Percentiles rank a stretch among this genome's conserved stretches.
phyloP scores from a whole-genome alignment of 2,113 vertebrate species.

The Cettia cetti region DNA sequence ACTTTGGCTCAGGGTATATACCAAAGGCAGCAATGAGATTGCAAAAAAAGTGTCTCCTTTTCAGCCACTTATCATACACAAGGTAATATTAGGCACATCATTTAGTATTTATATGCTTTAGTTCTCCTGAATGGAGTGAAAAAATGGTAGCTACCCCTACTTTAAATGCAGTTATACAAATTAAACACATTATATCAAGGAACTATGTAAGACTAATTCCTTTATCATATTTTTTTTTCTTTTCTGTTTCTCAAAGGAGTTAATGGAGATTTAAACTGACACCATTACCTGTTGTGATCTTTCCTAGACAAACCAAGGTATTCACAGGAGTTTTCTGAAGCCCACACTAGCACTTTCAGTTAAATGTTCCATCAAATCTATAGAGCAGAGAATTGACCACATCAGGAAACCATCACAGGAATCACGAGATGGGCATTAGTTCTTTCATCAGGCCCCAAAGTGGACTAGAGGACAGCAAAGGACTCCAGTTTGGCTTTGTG shows the following conservation, averaged over 20 bases:
- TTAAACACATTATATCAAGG: background rate
- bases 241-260: background rate
- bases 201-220: background rate
- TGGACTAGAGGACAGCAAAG: background rate
- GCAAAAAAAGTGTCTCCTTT: background rate
- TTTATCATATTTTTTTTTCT: background rate
- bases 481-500: background rate
- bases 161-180: background rate
- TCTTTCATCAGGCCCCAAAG: background rate
- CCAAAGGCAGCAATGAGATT: background rate
- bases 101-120: background rate
- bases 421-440: background rate
- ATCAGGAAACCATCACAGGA: background rate
- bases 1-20: background rate
- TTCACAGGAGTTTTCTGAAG: background rate
- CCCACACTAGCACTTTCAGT: background rate
- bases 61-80: background rate
- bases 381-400: background rate
- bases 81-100: background rate
- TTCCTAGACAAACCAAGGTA: background rate
- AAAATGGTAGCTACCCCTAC: background rate
- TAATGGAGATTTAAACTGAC: fast-evolving
- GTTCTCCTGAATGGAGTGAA: background rate
- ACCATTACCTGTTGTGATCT: background rate
- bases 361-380: background rate